Evolutionary conservation across 2,113 vertebrate genomes (phyloP).

Genomic region (Athene noctua): DNA sequence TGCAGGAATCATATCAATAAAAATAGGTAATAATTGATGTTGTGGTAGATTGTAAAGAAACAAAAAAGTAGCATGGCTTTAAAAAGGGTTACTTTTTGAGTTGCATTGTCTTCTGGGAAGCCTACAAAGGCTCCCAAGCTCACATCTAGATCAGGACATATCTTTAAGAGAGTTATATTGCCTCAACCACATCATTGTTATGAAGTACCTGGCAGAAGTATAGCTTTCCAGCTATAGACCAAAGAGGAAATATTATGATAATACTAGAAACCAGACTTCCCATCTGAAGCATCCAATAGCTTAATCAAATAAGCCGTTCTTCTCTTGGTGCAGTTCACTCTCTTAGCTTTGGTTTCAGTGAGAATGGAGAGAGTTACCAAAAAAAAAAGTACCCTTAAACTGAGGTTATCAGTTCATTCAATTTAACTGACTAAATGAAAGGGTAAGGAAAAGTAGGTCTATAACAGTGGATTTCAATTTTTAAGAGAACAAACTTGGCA

Average conservation of each 20-base stretch:
- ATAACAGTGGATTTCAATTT: not conserved
- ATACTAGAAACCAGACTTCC: not conserved
- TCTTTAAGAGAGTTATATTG: not conserved
- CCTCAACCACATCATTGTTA: not conserved
- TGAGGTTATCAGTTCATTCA: not conserved
- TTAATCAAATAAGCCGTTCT: not conserved
- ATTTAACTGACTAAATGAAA: not conserved
- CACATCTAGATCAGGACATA: not conserved
- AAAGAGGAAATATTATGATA: not conserved
- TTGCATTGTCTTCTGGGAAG: not conserved
- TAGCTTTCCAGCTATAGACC: not conserved
- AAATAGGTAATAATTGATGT: not conserved
- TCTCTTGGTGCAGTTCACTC: not conserved
- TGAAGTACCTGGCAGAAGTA: not conserved
- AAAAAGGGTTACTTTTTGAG: not conserved
- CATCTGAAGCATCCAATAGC: not conserved
- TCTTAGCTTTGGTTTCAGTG: not conserved
- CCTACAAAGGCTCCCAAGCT: not conserved
- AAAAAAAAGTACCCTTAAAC: not conserved
- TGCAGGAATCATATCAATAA: not conserved
- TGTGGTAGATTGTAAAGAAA: not conserved
- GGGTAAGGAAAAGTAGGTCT: not conserved
- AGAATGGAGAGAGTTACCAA: not conserved
- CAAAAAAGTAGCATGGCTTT: not conserved
- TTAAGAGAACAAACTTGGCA: not conserved